Conservation (phyloP, 2,888 invertebrate genomes). For the Polyploca ridens region DNA sequence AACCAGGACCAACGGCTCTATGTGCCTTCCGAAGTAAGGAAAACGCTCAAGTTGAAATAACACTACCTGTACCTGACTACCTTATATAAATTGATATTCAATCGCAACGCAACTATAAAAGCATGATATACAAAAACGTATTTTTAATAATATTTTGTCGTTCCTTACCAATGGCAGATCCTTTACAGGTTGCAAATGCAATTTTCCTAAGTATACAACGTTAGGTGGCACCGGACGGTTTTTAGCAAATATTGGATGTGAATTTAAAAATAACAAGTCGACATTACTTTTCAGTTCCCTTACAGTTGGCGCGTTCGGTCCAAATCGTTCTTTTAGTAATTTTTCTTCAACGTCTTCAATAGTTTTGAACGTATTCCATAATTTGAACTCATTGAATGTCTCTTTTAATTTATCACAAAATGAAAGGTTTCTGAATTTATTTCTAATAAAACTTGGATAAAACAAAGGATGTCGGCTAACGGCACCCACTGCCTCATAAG, state of each 20-base stretch:
- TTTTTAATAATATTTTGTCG: neutral
- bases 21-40: too few relatives aligned
- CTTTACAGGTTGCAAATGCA: conserved; percentile 26
- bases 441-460: conserved; percentile 33
- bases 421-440: conserved; percentile 27
- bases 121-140: too few relatives aligned
- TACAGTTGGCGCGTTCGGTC: conserved; percentile 21
- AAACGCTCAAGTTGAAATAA: too few relatives aligned
- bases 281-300: conserved; percentile 27
- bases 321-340: conserved; percentile 26
- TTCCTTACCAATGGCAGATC: conserved; percentile 27
- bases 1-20: too few relatives aligned
- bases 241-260: conserved; percentile 23
- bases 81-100: too few relatives aligned
- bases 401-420: conserved; percentile 34
- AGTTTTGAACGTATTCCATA: conserved; percentile 14
- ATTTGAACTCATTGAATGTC: conserved; percentile 29
- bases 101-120: too few relatives aligned
- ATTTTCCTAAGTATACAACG: conserved; percentile 28
- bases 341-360: conserved; percentile 21
- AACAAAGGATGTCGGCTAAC: conserved; percentile 35
- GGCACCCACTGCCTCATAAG: conserved; percentile 37
- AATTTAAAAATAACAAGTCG: conserved; percentile 29
- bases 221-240: conserved; percentile 34
- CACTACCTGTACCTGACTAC: too few relatives aligned